Base-by-base conservation (phyloP, 1,140 invertebrate genomes). In the Colletes latitarsis region DNA sequence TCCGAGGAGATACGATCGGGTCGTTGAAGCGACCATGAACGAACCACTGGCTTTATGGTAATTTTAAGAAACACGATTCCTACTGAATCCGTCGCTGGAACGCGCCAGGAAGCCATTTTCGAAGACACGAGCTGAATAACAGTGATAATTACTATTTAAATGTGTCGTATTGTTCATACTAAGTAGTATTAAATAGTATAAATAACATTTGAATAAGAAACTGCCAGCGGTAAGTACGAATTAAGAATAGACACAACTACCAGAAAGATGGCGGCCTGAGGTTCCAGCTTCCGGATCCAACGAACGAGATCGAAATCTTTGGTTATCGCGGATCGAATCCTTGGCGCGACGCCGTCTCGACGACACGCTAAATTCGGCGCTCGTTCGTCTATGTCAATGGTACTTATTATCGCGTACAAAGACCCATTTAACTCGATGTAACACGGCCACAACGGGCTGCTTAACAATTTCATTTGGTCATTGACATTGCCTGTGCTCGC, bases 401-500 rank as follows among this genome's bases (percentile, higher is more conserved):
- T 69, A 5, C 17, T 77, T 77, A 64, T 64, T 64, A 55, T 64
- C 30, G 49, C 49, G 5, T 43, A 64, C 49, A 72, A 62, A 72
- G 49, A 10, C 19, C 6, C 53, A 43, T 60, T 57, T 43, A 41
- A 46, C 3, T 15, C 69, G n/a, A 10, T 9, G 49, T n/a, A 64
- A 57, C 41, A 49, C 30, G 15, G 30, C 58, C 49, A 57, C 39
- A n/a, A 53, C 39, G 14, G 19, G 53, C 73, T 67, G 46, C 41
- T 67, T 67, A 67, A 76, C 73, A 76, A 67, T 67, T 67, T 58
- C 19, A 30, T 67, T 76, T 76, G 73, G 73, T 76, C 73, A 6
- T 67, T 76, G 73, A 76, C 73, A 76, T 76, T 76, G 63, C 19
- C 15, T 41, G 9, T 12, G 55, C 17, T 55, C 15, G 14, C 19